Evolutionary conservation across 2,888 invertebrate genomes (phyloP).

Genomic region (Scrobipalpa costella): DNA sequence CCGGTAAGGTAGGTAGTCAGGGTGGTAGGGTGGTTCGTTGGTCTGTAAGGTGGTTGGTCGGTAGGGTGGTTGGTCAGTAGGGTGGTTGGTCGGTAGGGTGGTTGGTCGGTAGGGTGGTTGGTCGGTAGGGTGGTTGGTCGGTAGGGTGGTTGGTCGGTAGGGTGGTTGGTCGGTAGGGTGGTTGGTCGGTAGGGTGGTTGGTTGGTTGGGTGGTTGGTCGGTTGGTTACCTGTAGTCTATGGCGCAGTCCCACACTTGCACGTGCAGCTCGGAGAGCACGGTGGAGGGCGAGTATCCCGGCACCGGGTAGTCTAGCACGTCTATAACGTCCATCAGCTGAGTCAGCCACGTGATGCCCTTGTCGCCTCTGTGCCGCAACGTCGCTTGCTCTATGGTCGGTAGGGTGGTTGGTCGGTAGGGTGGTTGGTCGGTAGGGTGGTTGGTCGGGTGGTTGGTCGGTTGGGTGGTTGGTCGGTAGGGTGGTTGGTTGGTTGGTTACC

Average conservation of each 20-base stretch:
- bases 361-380: conserved; percentile 85
- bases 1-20: no score
- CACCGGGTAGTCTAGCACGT: conserved; percentile 93
- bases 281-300: conserved; percentile 93
- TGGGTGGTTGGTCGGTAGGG: no score
- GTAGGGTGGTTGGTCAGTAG: no score
- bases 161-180: no score
- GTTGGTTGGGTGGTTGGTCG: neutral
- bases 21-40: no score
- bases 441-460: no score
- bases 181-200: neutral
- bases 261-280: conserved; percentile 93
- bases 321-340: conserved; percentile 92
- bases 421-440: neutral
- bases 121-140: no score
- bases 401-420: neutral
- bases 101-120: no score
- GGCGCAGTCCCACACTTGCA: conserved; percentile 93
- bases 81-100: no score
- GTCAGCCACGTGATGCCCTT: conserved; percentile 89
- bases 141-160: no score
- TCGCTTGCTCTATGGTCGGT: conserved; percentile 86
- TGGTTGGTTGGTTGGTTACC: conserved; percentile 64
- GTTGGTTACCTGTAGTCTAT: conserved; percentile 88
- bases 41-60: no score